Percentiles rank a stretch among this genome's conserved stretches.
Conservation (phyloP, 2,797 vertebrate genomes). For the Pogoniulus pusillus region DNA sequence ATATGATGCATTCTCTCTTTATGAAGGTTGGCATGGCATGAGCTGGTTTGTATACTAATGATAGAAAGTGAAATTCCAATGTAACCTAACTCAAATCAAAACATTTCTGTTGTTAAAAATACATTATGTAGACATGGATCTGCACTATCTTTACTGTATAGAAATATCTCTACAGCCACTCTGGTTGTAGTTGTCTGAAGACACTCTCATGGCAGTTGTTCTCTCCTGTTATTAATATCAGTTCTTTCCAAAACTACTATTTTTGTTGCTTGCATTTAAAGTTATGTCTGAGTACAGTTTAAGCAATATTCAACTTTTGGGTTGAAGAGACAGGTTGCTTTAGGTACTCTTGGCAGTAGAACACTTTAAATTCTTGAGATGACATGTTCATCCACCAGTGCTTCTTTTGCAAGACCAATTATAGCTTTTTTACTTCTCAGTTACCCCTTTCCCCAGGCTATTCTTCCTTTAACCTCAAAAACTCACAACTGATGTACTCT, state of each 20-base stretch:
- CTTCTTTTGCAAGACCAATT: not conserved
- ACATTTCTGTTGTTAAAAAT: not conserved
- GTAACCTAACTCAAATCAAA: not conserved
- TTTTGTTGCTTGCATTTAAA: not conserved
- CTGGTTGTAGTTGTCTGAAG: not conserved
- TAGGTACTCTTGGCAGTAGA: not conserved
- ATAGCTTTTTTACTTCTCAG: not conserved
- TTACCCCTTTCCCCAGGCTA: not conserved
- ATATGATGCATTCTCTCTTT: not conserved
- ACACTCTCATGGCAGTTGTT: not conserved
- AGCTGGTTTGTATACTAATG: not conserved
- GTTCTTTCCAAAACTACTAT: not conserved
- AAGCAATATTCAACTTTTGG: not conserved
- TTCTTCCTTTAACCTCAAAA: not conserved
- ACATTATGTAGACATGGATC: not conserved
- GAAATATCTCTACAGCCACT: not conserved
- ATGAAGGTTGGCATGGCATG: not conserved
- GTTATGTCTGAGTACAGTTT: not conserved
- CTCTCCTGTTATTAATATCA: not conserved
- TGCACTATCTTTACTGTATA: not conserved
- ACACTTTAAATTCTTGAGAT: not conserved
- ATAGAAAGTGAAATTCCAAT: not conserved
- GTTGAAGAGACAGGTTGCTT: not conserved
- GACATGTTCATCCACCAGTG: not conserved
- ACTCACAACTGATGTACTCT: fast-evolving